These are phyloP conservation scores for Microtus pennsylvanicus DNA, from an alignment of 2,113 vertebrate genomes.

Conservation along the genomic window DNA sequence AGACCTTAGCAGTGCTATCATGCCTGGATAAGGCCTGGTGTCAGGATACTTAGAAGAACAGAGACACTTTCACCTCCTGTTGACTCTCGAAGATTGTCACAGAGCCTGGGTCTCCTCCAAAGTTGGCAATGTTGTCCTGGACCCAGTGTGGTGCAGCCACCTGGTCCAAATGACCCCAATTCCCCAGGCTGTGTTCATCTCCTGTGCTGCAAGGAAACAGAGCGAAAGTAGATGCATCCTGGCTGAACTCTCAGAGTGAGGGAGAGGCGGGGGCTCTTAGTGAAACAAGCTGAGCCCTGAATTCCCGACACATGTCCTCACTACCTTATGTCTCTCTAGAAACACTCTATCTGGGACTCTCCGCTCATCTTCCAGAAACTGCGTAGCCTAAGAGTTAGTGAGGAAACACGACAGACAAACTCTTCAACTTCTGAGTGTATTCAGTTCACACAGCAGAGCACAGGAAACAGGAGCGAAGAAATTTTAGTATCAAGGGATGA, in stretches of 20 bases:
- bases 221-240: rapidly evolving
- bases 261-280: neutral
- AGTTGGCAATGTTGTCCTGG: conserved; percentile 92
- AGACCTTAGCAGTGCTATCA: neutral
- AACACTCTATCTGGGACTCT: neutral
- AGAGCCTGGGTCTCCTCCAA: conserved; percentile 91
- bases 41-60: conserved; percentile 85
- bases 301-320: no score
- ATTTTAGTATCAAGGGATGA: no score
- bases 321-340: neutral
- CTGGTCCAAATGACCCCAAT: conserved; percentile 94
- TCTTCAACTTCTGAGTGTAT: neutral
- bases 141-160: conserved; percentile 92
- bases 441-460: neutral
- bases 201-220: conserved; percentile 88
- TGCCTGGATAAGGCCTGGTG: neutral
- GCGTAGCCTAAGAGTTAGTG: no score
- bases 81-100: conserved; percentile 93
- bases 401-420: neutral
- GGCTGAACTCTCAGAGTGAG: neutral
- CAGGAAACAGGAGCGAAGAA: neutral
- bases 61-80: conserved; percentile 92
- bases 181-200: conserved; percentile 89
- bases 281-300: neutral
- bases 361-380: neutral